Conservation (phyloP, 92 coral and sea anemone genomes). For the Bergia sp. region DNA sequence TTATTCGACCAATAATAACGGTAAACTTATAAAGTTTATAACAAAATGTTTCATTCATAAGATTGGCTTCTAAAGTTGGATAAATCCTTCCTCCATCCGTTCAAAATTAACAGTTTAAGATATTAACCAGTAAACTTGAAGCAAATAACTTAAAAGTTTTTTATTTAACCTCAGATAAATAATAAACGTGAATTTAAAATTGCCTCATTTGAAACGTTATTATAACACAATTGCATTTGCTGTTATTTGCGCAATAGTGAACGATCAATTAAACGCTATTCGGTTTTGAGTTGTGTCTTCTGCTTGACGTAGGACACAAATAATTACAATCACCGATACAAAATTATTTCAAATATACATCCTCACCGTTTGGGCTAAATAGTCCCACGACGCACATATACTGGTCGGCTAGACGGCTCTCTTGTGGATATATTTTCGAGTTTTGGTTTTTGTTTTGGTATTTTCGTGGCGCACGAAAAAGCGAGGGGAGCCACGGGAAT, state of each 20-base stretch:
- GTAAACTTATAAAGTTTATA: no score
- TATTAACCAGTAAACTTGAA: background rate
- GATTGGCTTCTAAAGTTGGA: no score
- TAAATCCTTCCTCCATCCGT: no score
- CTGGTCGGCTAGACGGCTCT: background rate
- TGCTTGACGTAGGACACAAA: background rate
- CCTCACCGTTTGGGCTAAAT: background rate
- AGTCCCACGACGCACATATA: background rate
- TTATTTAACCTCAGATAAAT: background rate
- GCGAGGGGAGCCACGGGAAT: no score
- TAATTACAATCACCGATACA: background rate
- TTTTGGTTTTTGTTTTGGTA: no score
- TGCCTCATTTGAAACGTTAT: background rate
- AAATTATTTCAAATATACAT: background rate
- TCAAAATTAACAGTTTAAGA: background rate
- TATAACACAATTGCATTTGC: background rate
- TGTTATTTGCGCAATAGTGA: background rate
- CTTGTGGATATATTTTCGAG: no score
- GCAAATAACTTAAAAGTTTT: background rate
- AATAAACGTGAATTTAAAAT: background rate
- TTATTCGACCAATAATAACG: no score
- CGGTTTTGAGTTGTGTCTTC: background rate
- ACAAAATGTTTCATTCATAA: no score
- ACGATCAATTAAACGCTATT: no score
- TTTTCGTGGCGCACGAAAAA: no score